Conservation (phyloP, 2,113 vertebrate genomes). For the Sigmodon hispidus region DNA sequence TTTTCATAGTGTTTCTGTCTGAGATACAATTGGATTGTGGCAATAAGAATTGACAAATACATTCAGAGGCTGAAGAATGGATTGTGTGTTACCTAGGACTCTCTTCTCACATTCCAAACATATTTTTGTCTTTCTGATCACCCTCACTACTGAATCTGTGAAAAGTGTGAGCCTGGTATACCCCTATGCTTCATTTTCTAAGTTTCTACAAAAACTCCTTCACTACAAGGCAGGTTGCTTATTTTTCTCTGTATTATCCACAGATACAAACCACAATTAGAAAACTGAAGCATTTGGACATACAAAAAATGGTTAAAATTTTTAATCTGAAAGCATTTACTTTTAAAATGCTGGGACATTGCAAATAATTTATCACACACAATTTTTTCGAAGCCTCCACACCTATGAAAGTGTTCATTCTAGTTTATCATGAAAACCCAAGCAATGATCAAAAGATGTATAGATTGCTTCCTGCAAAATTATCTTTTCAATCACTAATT, state of each 20-base stretch:
- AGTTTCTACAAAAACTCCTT: neutral
- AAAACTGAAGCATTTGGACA: neutral
- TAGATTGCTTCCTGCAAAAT: conserved; percentile 32
- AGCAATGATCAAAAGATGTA: conserved; percentile 15
- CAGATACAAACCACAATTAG: conserved; percentile 19
- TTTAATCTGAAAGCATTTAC: conserved; percentile 32
- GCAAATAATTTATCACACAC: neutral
- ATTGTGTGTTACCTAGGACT: neutral
- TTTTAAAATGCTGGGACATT: conserved; percentile 43
- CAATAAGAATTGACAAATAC: neutral
- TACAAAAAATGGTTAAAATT: conserved; percentile 37
- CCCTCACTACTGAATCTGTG: neutral
- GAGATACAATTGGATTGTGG: neutral
- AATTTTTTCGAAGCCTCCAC: neutral
- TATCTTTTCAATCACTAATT: conserved; percentile 57
- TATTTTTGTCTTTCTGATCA: neutral
- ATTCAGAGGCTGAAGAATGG: neutral
- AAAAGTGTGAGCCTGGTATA: neutral
- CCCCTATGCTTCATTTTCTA: neutral
- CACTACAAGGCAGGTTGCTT: neutral
- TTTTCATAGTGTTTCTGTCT: fast-evolving
- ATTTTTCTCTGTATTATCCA: conserved; percentile 18
- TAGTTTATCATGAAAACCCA: conserved; percentile 57
- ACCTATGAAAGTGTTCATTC: conserved; percentile 29
- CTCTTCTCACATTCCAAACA: neutral